Conservation (phyloP, 92 coral and sea anemone species). For the Porites evermanni region DNA sequence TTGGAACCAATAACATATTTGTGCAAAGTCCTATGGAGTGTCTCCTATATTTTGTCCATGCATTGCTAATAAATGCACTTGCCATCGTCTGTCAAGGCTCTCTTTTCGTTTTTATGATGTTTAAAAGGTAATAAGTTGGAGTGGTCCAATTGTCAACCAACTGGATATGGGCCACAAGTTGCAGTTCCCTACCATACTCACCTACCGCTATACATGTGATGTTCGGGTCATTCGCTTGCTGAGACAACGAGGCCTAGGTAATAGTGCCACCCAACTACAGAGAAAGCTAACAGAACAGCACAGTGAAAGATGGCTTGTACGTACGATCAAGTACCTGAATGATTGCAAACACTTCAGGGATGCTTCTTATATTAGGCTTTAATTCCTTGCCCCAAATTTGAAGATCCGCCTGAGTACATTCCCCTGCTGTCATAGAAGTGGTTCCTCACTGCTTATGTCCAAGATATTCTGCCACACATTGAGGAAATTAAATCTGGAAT, state of each 20-base stretch:
- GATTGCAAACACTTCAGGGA: constrained; percentile 53
- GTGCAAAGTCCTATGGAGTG: background rate
- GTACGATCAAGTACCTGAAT: constrained; percentile 45
- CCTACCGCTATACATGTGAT: constrained; percentile 78
- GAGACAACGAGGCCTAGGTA: constrained; percentile 64
- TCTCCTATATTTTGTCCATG: background rate
- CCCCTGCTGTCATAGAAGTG: constrained; percentile 60
- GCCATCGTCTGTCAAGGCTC: too few relatives aligned
- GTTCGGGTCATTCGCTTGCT: constrained; percentile 55
- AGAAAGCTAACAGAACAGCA: constrained; percentile 64
- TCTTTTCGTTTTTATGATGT: background rate
- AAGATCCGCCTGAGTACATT: constrained; percentile 49
- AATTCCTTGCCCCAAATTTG: background rate
- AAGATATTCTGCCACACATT: constrained; percentile 24
- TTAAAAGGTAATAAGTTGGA: constrained; percentile 63
- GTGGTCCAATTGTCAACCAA: constrained; percentile 53
- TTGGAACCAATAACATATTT: background rate
- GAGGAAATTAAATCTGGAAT: constrained; percentile 27
- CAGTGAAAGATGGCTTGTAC: constrained; percentile 58
- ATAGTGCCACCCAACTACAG: constrained; percentile 63
- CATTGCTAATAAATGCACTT: too few relatives aligned
- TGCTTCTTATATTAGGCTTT: constrained; percentile 41
- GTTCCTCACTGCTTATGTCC: constrained; percentile 56
- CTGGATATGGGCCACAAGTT: constrained; percentile 62
- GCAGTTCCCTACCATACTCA: constrained; percentile 60